Percentiles rank a stretch among this genome's conserved stretches.
These are phyloP conservation scores for Cantharis lateralis DNA, from an alignment of 2,888 invertebrate genomes.

Conservation along the genomic window DNA sequence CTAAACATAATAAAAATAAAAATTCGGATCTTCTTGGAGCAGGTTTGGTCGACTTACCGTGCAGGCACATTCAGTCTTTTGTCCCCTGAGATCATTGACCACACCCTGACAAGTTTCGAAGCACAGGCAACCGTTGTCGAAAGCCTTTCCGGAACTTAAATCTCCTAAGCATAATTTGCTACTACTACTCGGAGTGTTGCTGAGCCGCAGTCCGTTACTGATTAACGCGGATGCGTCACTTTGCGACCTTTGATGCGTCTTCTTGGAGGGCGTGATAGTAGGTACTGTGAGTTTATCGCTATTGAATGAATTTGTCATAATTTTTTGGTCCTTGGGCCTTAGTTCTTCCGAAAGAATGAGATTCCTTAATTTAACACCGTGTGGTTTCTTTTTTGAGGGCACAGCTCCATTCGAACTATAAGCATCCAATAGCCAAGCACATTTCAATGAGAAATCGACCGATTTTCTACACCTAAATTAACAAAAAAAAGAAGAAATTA, in stretches of 20 bases:
- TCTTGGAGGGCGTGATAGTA: slow-evolving; percentile 62
- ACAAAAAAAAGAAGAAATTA: slow-evolving; percentile 23
- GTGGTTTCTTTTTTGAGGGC: slow-evolving; percentile 73
- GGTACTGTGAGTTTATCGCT: slow-evolving; percentile 47
- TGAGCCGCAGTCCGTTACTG: slow-evolving; percentile 32
- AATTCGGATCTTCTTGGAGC: not conserved
- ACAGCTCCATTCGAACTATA: slow-evolving; percentile 78
- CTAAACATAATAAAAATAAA: slow-evolving; percentile 52
- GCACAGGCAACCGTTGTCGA: slow-evolving; percentile 95
- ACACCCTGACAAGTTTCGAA: slow-evolving; percentile 83
- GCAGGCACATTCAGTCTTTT: slow-evolving; percentile 78
- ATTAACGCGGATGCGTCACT: slow-evolving; percentile 80
- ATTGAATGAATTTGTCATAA: slow-evolving; percentile 35
- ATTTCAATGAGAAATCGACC: slow-evolving; percentile 93
- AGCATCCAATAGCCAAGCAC: slow-evolving; percentile 96
- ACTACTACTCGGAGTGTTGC: slow-evolving; percentile 35
- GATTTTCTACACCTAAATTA: slow-evolving; percentile 83
- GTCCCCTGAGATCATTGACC: slow-evolving; percentile 77
- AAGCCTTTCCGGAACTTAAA: slow-evolving; percentile 91
- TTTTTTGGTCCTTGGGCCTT: slow-evolving; percentile 42
- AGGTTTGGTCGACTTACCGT: slow-evolving; percentile 59
- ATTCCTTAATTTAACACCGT: slow-evolving; percentile 75
- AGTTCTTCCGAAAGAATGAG: slow-evolving; percentile 73
- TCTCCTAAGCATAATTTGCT: slow-evolving; percentile 83
- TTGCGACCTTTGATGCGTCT: slow-evolving; percentile 83